phyloP scores from a whole-genome alignment of 2,113 vertebrate genomes.

The Myanophis thanlyinensis region DNA sequence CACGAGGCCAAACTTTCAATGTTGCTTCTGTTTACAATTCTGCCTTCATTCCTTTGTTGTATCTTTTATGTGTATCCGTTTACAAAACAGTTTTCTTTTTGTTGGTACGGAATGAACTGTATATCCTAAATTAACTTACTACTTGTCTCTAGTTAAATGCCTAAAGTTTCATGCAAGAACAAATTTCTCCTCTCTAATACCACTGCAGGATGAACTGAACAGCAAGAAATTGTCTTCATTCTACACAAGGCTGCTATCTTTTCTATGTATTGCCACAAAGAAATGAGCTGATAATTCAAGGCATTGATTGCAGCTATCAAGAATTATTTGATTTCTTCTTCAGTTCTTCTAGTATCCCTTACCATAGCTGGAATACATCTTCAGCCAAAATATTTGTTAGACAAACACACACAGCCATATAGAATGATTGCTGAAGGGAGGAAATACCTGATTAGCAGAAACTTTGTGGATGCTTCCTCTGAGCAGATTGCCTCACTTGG shows the following conservation, averaged over 20 bases:
- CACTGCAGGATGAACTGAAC: constrained; percentile 66
- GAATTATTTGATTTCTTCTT: constrained; percentile 44
- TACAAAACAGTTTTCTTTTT: not conserved
- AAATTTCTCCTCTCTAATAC: constrained; percentile 43
- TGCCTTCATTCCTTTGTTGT: not conserved
- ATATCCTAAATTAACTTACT: not conserved
- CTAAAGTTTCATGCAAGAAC: not conserved
- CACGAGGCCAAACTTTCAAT: not conserved
- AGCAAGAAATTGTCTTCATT: constrained; percentile 44
- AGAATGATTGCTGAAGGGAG: constrained; percentile 13
- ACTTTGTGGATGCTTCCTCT: constrained; percentile 10
- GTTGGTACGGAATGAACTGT: not conserved
- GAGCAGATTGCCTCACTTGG: constrained; percentile 13
- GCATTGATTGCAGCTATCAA: constrained; percentile 27
- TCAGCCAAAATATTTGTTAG: constrained; percentile 16
- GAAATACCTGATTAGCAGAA: not conserved
- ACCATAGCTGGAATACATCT: constrained; percentile 53
- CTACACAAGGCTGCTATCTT: constrained; percentile 38
- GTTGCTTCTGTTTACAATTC: not conserved
- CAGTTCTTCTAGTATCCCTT: constrained; percentile 44
- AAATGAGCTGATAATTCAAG: constrained; percentile 52
- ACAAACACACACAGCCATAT: constrained; percentile 13
- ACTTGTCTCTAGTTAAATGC: constrained; percentile 10
- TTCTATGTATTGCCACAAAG: constrained; percentile 30
- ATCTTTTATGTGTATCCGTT: not conserved